Evolutionary conservation across 92 coral and sea anemone species (phyloP).

Genomic region (Micromussa lordhowensis): DNA sequence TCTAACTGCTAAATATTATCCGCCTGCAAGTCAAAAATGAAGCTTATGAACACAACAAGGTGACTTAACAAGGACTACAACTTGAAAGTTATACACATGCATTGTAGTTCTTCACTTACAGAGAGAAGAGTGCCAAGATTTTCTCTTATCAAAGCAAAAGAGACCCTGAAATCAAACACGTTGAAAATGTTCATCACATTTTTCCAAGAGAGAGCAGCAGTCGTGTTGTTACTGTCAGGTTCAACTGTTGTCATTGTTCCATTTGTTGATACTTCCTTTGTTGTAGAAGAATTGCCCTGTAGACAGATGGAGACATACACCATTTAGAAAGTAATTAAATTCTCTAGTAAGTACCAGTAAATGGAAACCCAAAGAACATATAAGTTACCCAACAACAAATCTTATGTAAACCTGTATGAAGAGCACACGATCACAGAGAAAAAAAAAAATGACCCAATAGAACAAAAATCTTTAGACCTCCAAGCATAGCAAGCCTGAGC

Average conservation of each 20-base stretch:
- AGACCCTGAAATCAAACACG: constrained; percentile 77
- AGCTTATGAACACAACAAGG: background rate
- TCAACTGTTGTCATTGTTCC: constrained; percentile 56
- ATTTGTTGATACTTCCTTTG: constrained; percentile 45
- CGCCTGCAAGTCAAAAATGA: too few species aligned
- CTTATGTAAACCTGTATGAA: too few species aligned
- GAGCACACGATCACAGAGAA: too few species aligned
- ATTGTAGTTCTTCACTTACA: constrained; percentile 64
- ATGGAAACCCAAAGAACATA: background rate
- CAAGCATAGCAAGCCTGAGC: too few species aligned
- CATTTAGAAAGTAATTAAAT: background rate
- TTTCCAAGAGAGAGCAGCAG: constrained; percentile 68
- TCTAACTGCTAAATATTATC: too few species aligned
- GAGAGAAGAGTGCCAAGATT: constrained; percentile 92
- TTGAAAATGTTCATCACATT: constrained; percentile 58
- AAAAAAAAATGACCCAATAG: too few species aligned
- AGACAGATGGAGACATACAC: background rate
- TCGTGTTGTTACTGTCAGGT: constrained; percentile 28
- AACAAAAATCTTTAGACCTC: too few species aligned
- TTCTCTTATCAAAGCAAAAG: constrained; percentile 90
- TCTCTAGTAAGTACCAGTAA: too few species aligned
- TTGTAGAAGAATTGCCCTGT: constrained; percentile 36
- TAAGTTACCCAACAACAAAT: too few species aligned
- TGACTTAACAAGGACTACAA: background rate
- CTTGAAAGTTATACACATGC: background rate